These are phyloP conservation scores for Chloropsis hardwickii DNA, from an alignment of 2,113 vertebrate species.

Conservation along the genomic window DNA sequence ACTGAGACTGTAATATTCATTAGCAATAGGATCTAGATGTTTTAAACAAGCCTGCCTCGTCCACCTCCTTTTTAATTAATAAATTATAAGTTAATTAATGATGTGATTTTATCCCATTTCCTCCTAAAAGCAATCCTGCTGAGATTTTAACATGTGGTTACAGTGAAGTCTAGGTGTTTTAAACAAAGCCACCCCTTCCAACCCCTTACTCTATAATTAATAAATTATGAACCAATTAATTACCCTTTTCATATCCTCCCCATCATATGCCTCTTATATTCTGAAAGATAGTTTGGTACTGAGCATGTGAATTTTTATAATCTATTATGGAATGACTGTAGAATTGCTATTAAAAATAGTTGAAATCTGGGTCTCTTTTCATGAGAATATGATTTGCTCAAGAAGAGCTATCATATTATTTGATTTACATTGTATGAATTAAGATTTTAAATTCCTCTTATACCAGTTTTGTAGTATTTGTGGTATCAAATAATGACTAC, in stretches of 20 bases:
- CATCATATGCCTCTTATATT: background rate
- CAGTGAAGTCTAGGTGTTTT: background rate
- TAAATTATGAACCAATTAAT: background rate
- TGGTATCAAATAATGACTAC: background rate
- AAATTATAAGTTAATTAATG: conserved; percentile 20
- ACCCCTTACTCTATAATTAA: background rate
- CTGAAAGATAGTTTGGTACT: background rate
- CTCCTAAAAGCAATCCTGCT: conserved; percentile 7
- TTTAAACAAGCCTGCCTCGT: background rate
- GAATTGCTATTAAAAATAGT: background rate
- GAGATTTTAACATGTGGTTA: conserved; percentile 13
- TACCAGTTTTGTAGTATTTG: background rate
- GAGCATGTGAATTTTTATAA: background rate
- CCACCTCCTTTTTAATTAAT: conserved; percentile 1
- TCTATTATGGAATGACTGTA: background rate
- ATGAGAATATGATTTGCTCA: background rate
- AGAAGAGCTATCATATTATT: background rate
- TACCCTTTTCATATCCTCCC: background rate
- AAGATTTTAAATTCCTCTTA: background rate
- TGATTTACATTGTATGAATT: background rate
- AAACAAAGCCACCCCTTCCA: background rate
- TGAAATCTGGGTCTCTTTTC: background rate
- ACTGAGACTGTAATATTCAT: background rate
- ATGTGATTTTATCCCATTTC: conserved; percentile 35
- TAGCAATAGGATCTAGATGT: background rate